Base-by-base conservation (phyloP, 2,797 vertebrate species). In the Tapirus indicus region DNA sequence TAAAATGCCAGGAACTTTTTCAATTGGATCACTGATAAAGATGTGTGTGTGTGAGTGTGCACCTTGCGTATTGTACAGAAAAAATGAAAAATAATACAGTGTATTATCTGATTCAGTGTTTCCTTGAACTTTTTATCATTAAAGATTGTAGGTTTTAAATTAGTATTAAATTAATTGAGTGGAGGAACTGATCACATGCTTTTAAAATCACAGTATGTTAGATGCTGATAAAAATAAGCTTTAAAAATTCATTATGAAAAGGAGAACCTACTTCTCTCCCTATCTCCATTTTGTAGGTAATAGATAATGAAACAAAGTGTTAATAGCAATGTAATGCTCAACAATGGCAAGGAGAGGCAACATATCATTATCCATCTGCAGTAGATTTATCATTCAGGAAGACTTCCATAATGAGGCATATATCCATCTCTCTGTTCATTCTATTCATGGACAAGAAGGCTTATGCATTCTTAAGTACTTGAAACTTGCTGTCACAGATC, bases 361-460 rank as follows among this genome's bases (percentile, higher is more conserved):
- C 88, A 88, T 97, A 97, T 98, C 69, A 97, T 96, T 97, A 98
- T 95, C 94, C 82, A 96, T 97, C 97, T 98, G 97, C 93, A 97
- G 47, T n/a, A 69, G 78, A 92, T 94, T 96, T 96, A 83, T 97
- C 91, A 96, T 98, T 97, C 79, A 92, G 90, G 60, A 97, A 94
- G 93, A 91, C 72, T 91, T 95, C 29, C 86, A 78, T 66, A 96
- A 90, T 29, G 32, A 85, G 85, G 75, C 77, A 64, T 86, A 88
- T 72, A 88, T 90, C 78, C 82, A 92, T 94, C 75, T 93, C 92
- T 90, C 92, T 94, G 78, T 60, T 97, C 90, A 68, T 93, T 96
- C 96, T 97, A 79, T 97, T 97, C 92, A 91, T 80, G 88, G 68
- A 84, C 52, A 94, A 93, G 94, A 95, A 96, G 49, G 80, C 96